Conservation (phyloP, 2,113 vertebrate genomes). For the Pachyramphus minor region DNA sequence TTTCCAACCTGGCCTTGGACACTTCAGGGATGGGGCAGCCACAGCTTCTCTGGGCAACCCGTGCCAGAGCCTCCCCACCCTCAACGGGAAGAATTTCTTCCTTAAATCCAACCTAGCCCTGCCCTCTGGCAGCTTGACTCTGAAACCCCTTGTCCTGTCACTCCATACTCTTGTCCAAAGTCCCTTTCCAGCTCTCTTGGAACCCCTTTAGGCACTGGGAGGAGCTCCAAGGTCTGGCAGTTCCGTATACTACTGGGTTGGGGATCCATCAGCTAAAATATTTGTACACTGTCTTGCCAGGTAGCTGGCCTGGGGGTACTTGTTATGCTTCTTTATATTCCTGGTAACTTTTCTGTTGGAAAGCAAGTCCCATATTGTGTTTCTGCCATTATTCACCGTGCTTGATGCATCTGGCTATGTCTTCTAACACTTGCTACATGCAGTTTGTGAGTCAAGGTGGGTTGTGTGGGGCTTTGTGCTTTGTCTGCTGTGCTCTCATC, state of each 20-base stretch:
- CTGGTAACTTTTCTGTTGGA: background rate
- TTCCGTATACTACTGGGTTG: background rate
- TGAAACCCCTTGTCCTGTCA: background rate
- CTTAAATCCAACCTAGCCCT: background rate
- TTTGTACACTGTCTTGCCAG: background rate
- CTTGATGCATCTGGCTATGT: background rate
- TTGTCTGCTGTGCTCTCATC: background rate
- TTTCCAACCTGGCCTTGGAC: background rate
- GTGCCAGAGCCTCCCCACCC: background rate
- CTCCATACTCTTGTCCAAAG: background rate
- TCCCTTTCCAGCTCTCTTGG: background rate
- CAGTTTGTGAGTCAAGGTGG: background rate
- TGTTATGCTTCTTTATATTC: background rate
- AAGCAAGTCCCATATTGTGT: background rate
- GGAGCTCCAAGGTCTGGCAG: background rate
- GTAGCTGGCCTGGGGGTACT: background rate
- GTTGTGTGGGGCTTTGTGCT: background rate
- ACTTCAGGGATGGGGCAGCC: background rate
- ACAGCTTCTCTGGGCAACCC: background rate
- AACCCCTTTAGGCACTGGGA: background rate
- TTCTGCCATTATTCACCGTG: background rate
- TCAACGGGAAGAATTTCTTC: background rate
- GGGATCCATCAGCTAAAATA: background rate
- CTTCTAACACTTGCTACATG: fast-evolving
- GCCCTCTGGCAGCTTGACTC: background rate